Evolutionary conservation across 2,797 vertebrate genomes (phyloP), one percentile per base, ranked within the genome.

Genomic region (Falco naumanni): DNA sequence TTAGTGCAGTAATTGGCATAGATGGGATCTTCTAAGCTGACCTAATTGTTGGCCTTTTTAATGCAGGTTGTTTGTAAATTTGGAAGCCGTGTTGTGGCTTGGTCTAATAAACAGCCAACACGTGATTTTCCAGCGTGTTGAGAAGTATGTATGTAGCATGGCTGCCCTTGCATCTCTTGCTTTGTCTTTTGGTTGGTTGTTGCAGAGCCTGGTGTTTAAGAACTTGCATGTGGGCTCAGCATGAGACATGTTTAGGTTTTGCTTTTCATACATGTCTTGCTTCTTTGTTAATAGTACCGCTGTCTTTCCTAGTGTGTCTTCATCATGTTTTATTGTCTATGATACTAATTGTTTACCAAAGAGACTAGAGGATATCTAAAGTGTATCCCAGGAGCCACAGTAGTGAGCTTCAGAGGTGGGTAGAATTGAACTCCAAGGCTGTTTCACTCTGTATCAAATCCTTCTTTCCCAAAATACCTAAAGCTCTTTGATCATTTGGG

Each of bases 61-160:
- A 3, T 20, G 39, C 12, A 22, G 50, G 7, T 8, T 50, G 53
- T 57, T 59, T 12, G 29, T 34, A 2, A 11, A 3, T 51, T 28
- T 33, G 57, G 68, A 31, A 41, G 48, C 24, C 21, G 15, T 10
- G 6, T 3, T 15, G 45, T 18, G 56, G 18, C 39, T 43, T n/a
- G 3, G 22, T 50, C 25, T 34, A 5, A 37, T 31, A 13, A 31
- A 11, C 21, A 64, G 28, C 82, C 86, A 24, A 5, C 16, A 9
- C 9, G 3, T 18, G 1, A 4, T 13, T 14, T 3, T 6, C 2
- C 9, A 6, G 53, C 2, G 22, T 13, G 5, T 5, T 24, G 41
- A 39, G 34, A 29, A 39, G 41, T 3, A 1, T 2, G 16, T 1
- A 16, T 7, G 53, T 47, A 5, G 41, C 75, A 4, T 16, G 53